Base-by-base conservation (phyloP, 2,113 vertebrate species). In the Microtus oregoni region DNA sequence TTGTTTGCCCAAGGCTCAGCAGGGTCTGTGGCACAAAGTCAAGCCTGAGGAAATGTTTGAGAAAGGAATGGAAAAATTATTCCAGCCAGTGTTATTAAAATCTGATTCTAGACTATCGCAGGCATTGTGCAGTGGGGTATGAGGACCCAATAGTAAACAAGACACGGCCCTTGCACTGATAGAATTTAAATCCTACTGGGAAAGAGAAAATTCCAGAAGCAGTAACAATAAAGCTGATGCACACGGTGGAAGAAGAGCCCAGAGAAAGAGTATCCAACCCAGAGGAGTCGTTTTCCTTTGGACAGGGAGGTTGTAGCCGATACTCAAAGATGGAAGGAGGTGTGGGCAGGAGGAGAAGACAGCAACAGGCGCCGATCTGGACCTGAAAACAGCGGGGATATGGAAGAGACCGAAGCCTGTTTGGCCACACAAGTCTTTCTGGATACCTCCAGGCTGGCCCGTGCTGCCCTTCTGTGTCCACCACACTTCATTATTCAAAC, bases 101-200 rank as follows among this genome's bases (percentile, higher is more conserved):
- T 90, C 92, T 90, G 94, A 58, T 90, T 85, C 78, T 30, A 52
- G 4, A 72, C 15, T 30, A 38, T 61, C 35, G 19, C 68, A 88
- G 44, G 92, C 89, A 47, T 26, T 76, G 85, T 81, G 85, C 82
- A 68, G 70, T 61, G 70, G 63, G 76, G 81, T 35, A 32, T 32
- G 26, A 90, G 50, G 17, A 32, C 30, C 32, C 19, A 32, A 32
- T 58, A 76, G 86, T 86, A 78, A 68, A 78, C 35, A 65, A 41
- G 44, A 86, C 38, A 55, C 2, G 4, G 63, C 28, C 86, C 52
- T 83, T 79, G 35, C 10, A 26, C 41, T 13, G 22, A 76, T 0
- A 68, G 61, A 72, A 91, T 77, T 93, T 86, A 85, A 97, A 94
- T 93, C 86, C 41, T 65, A 35, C 35, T 44, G 67, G 35, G 55